These are phyloP conservation scores for Exaiptasia diaphana DNA, from an alignment of 64 coral and sea anemone genomes.

Conservation along the genomic window DNA sequence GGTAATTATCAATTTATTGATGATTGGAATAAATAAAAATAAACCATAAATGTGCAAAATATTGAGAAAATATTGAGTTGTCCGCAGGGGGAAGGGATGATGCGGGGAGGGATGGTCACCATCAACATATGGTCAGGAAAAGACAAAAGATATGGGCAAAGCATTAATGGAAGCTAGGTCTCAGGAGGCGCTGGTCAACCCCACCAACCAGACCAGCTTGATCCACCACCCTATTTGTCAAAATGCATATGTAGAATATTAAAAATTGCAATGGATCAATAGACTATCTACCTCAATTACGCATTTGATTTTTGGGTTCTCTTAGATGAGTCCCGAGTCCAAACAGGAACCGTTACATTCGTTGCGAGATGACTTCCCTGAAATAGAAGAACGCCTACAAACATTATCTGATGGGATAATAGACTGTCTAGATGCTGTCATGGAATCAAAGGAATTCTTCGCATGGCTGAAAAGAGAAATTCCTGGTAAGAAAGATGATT, in stretches of 20 bases:
- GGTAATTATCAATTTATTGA: conserved; percentile 34
- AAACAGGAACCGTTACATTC: not conserved
- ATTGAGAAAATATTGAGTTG: no score
- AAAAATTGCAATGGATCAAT: not conserved
- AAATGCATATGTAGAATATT: no score
- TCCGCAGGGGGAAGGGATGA: no score
- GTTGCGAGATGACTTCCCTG: conserved; percentile 17
- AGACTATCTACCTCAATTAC: not conserved
- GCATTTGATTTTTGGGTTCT: not conserved
- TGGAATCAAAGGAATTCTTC: conserved; percentile 47
- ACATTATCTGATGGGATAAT: not conserved
- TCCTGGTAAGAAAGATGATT: conserved; percentile 7
- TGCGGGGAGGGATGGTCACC: no score
- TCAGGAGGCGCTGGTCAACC: no score
- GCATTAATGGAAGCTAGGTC: no score
- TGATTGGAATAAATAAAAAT: no score
- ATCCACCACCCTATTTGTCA: no score
- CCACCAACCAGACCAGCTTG: no score
- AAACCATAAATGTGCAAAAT: no score
- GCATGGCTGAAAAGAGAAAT: conserved; percentile 50
- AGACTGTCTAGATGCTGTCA: conserved; percentile 53
- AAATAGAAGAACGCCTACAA: conserved; percentile 15
- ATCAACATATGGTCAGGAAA: no score
- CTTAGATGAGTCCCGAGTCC: conserved; percentile 11
- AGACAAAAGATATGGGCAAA: no score